A percentile compares a stretch with the other conserved stretches of the same genome.
Conservation (phyloP, 2,888 invertebrate species). For the Palloptera scutellata region DNA sequence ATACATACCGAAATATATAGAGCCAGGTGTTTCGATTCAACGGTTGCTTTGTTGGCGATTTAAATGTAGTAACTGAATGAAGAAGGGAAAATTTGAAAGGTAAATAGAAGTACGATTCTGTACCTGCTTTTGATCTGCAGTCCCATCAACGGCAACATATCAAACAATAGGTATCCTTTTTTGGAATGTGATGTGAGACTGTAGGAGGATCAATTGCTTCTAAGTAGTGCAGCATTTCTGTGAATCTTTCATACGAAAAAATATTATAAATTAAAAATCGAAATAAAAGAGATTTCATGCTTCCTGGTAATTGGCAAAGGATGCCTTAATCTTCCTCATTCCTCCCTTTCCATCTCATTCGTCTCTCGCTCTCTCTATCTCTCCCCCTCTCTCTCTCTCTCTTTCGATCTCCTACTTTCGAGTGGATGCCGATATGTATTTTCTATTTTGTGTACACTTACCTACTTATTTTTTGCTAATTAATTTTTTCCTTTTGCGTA, state of each 20-base stretch:
- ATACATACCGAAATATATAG: too few relatives aligned
- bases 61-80: constrained; percentile 50
- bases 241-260: neutral
- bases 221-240: constrained; percentile 21
- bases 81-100: too few relatives aligned
- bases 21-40: constrained; percentile 26
- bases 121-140: too few relatives aligned
- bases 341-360: neutral
- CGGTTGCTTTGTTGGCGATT: constrained; percentile 47
- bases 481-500: neutral
- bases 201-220: constrained; percentile 31
- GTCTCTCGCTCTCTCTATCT: neutral
- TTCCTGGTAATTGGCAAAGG: constrained; percentile 28
- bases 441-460: neutral
- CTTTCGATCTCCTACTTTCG: neutral
- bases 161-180: too few relatives aligned
- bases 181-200: neutral
- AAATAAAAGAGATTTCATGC: constrained; percentile 28
- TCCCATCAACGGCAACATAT: too few relatives aligned
- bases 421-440: neutral
- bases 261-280: constrained; percentile 25
- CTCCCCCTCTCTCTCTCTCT: neutral
- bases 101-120: too few relatives aligned
- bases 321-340: constrained; percentile 17
- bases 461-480: constrained; percentile 12